Conservation (phyloP, 2,113 vertebrate species). For the Microtus richardsoni region DNA sequence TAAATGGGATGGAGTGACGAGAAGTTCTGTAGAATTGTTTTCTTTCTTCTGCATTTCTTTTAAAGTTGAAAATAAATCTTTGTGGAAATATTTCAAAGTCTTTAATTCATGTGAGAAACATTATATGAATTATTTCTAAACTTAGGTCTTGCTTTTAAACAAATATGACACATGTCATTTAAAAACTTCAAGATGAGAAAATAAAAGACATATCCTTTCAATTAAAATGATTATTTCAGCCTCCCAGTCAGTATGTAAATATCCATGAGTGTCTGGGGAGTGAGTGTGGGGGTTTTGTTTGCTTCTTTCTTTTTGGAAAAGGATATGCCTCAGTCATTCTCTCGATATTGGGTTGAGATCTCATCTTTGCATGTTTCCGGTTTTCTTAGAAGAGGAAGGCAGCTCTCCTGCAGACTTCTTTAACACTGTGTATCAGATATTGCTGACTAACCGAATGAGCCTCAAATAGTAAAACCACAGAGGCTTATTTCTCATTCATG, state of each 20-base stretch:
- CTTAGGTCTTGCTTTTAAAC: constrained; percentile 51
- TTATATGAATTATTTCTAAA: not conserved
- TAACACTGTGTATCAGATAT: not conserved
- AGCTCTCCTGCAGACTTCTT: not conserved
- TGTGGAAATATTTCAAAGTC: constrained; percentile 49
- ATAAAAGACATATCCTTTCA: constrained; percentile 11
- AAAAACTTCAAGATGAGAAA: constrained; percentile 58
- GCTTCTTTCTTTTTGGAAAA: not conserved
- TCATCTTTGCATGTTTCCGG: not conserved
- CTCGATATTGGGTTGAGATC: not conserved
- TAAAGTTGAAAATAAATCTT: constrained; percentile 54
- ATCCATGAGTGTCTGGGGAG: not conserved
- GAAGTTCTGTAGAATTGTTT: not conserved
- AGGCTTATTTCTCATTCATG: not conserved
- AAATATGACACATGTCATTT: constrained; percentile 59
- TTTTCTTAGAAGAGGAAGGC: constrained; percentile 17
- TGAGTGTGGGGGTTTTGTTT: not conserved
- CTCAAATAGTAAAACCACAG: not conserved
- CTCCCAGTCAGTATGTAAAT: constrained; percentile 23
- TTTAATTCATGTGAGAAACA: constrained; percentile 54
- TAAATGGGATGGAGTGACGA: not conserved
- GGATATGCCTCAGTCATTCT: not conserved
- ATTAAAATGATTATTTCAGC: constrained; percentile 61
- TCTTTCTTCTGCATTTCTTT: constrained; percentile 1
- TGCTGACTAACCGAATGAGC: not conserved